A percentile compares a stretch with the other conserved stretches of the same genome.
Evolutionary conservation across 2,113 vertebrate species (phyloP).

Genomic region (Hemichromis elongatus): DNA sequence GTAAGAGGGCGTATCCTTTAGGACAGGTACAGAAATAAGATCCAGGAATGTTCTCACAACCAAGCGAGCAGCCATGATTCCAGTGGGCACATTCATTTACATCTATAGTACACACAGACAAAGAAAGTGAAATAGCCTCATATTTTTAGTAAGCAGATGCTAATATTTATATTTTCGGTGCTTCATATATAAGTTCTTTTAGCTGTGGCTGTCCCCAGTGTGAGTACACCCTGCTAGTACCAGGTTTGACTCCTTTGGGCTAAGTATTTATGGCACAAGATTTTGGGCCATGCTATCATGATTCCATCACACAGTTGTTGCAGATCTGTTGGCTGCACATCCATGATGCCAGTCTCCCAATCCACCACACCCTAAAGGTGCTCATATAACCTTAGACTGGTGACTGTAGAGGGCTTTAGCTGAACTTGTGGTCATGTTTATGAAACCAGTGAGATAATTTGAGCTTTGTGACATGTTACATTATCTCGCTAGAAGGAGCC

Average conservation of each 20-base stretch:
- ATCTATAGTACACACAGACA: conserved; percentile 67
- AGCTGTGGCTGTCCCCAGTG: not conserved
- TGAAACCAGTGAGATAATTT: accelerated
- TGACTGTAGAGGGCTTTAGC: not conserved
- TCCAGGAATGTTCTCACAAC: conserved; percentile 89
- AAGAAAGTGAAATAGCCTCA: not conserved
- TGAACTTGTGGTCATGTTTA: not conserved
- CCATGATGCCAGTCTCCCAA: not conserved
- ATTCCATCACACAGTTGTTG: not conserved
- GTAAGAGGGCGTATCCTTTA: conserved; percentile 80
- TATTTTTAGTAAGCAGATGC: not conserved
- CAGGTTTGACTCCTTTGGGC: not conserved
- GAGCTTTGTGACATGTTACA: not conserved
- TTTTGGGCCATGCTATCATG: not conserved
- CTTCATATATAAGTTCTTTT: not conserved
- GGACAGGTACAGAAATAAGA: conserved; percentile 96
- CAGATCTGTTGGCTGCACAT: not conserved
- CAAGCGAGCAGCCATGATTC: conserved; percentile 92
- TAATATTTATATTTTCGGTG: not conserved
- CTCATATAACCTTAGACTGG: not conserved
- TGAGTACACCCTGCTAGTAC: not conserved
- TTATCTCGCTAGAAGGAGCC: not conserved
- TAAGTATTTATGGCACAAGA: not conserved
- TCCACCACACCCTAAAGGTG: not conserved
- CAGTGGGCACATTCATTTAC: conserved; percentile 89